phyloP scores from a whole-genome alignment of 64 coral and sea anemone species.

The Montipora efflorescens region DNA sequence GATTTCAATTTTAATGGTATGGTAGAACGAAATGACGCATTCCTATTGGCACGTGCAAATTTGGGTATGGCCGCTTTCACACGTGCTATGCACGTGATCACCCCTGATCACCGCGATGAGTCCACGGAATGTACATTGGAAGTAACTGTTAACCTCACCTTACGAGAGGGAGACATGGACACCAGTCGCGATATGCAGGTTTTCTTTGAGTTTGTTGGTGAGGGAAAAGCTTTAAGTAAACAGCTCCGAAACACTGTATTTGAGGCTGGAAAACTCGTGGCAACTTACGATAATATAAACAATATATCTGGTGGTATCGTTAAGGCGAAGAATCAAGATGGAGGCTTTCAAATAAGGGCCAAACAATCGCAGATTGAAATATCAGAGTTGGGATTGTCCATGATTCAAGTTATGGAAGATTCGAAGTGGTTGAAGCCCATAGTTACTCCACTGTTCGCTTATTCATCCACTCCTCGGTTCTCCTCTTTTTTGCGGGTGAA shows the following conservation, averaged over 20 bases:
- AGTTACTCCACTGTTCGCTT: conserved; percentile 43
- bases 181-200: conserved; percentile 19
- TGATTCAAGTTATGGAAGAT: conserved; percentile 64
- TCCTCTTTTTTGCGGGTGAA: background rate
- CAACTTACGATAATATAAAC: conserved; percentile 36
- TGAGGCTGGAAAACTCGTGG: conserved; percentile 26
- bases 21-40: conserved; percentile 65
- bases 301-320: conserved; percentile 71
- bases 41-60: conserved; percentile 59
- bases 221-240: background rate
- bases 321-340: background rate
- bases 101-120: conserved; percentile 59
- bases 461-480: background rate
- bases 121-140: conserved; percentile 41
- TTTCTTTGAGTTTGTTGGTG: conserved; percentile 66
- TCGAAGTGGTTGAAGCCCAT: background rate
- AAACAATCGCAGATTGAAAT: conserved; percentile 45
- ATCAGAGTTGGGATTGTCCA: conserved; percentile 33
- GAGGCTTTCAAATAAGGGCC: conserved; percentile 13
- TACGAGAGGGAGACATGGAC: background rate
- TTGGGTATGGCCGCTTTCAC: conserved; percentile 59
- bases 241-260: conserved; percentile 46
- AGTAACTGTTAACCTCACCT: conserved; percentile 28
- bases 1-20: conserved; percentile 72
- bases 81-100: conserved; percentile 8